Evolutionary conservation across 2,113 vertebrate species (phyloP).

Genomic region (Pterophyllum scalare): DNA sequence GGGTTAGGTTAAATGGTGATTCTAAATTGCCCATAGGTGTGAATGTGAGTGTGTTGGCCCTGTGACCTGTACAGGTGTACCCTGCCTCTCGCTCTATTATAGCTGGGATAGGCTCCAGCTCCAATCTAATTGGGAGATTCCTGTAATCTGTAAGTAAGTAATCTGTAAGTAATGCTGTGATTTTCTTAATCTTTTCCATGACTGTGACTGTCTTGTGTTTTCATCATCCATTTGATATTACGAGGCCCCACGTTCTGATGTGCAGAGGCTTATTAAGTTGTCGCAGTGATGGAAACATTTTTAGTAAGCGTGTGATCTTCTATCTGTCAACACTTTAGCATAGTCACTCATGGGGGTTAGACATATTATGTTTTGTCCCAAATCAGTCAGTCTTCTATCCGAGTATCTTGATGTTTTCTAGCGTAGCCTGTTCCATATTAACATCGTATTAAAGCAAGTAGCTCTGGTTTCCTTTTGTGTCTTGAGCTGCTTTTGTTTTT

Average conservation of each 20-base stretch:
- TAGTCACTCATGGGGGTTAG: not conserved
- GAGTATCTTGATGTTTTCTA: not conserved
- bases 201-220: not conserved
- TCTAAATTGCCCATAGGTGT: no score
- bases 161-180: not conserved
- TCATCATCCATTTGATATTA: not conserved
- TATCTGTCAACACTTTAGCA: not conserved
- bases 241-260: not conserved
- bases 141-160: no score
- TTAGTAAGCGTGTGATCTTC: not conserved
- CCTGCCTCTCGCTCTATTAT: no score
- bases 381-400: not conserved
- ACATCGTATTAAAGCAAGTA: not conserved
- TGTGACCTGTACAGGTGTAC: no score
- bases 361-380: not conserved
- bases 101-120: no score
- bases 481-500: constrained; percentile 19
- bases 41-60: no score
- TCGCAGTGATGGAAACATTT: not conserved
- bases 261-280: not conserved
- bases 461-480: not conserved
- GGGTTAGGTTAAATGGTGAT: no score
- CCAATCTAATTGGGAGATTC: no score
- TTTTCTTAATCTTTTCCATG: not conserved
- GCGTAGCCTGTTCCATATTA: not conserved